Conservation (phyloP, 2,113 vertebrate species). For the Misgurnus mizolepis region DNA sequence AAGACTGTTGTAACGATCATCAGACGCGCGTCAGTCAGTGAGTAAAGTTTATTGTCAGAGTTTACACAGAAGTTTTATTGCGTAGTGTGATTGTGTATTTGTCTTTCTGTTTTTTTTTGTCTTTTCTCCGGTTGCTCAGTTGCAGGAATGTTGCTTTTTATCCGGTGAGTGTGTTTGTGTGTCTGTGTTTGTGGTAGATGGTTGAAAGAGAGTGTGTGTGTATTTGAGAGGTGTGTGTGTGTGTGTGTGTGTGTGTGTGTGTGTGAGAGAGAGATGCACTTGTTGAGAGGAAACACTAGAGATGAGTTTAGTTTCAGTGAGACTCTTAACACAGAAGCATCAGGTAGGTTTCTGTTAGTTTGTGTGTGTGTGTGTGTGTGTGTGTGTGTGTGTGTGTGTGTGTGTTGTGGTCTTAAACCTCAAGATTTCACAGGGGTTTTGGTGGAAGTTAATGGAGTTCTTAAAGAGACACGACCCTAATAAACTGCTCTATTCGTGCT, state of each 20-base stretch:
- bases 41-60: background rate
- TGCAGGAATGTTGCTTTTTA: background rate
- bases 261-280: no score
- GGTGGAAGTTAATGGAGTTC: background rate
- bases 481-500: background rate
- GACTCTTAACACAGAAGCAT: no score
- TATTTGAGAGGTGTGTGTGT: no score
- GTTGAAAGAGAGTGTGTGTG: no score
- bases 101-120: background rate
- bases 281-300: no score
- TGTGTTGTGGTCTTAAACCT: background rate
- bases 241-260: no score
- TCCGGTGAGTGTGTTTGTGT: background rate
- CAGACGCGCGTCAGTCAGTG: background rate
- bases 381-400: background rate
- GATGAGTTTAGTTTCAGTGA: no score
- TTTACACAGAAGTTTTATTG: background rate
- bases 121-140: background rate
- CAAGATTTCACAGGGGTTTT: background rate
- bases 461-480: background rate
- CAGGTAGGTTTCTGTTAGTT: conserved; percentile 8
- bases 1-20: background rate
- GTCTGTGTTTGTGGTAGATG: no score
- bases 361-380: background rate
- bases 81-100: background rate